Percentiles rank a stretch among this genome's conserved stretches.
Conservation (phyloP, 2,888 invertebrate genomes). For the Rotaria macrura region DNA sequence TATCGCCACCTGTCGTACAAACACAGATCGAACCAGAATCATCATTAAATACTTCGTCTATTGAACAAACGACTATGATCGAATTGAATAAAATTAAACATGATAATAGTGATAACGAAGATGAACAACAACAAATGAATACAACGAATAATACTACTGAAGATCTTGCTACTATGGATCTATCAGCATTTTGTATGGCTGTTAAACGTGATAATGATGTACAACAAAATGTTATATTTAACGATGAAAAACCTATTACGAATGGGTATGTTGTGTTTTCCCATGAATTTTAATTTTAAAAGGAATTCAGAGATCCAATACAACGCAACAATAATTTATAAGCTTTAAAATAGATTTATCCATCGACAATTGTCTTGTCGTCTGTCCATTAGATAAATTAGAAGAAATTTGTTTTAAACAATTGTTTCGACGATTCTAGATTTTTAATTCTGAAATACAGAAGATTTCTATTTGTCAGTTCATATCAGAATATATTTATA, state of each 20-base stretch:
- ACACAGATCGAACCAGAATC: neutral
- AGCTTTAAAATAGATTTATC: too few species aligned
- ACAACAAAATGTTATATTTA: neutral
- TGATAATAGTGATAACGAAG: constrained; percentile 32
- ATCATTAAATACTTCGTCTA: neutral
- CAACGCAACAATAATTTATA: too few species aligned
- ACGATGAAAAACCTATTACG: neutral
- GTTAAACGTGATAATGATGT: neutral
- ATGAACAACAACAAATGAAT: constrained; percentile 25
- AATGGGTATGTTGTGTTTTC: neutral
- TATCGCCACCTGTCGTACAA: neutral
- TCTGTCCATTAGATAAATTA: too few species aligned
- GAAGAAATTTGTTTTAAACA: too few species aligned
- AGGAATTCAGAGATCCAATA: too few species aligned
- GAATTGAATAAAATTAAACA: constrained; percentile 40
- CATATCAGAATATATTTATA: too few species aligned
- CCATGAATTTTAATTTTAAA: too few species aligned
- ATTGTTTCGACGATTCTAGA: too few species aligned
- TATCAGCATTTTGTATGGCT: neutral
- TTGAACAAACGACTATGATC: neutral
- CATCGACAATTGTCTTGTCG: too few species aligned
- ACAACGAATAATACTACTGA: neutral
- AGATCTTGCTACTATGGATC: neutral
- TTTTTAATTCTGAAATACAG: too few species aligned
- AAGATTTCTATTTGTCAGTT: too few species aligned